These are phyloP conservation scores for Grus americana DNA, from an alignment of 2,113 vertebrate species.

Conservation along the genomic window DNA sequence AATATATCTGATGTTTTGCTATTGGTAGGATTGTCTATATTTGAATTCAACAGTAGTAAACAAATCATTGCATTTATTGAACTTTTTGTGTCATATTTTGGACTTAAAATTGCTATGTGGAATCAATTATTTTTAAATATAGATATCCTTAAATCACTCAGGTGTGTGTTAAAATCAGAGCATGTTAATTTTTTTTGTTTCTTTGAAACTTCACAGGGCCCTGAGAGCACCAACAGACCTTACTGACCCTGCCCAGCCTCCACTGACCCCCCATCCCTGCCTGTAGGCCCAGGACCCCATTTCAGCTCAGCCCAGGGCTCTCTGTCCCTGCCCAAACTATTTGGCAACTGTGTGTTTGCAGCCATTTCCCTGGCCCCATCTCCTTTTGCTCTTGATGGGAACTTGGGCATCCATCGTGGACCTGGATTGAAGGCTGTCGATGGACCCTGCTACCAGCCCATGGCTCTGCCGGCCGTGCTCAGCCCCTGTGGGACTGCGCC, in stretches of 20 bases:
- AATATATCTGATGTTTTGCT: not conserved
- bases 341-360: not conserved
- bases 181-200: not conserved
- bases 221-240: not conserved
- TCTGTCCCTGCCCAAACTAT: not conserved
- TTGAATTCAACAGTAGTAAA: not conserved
- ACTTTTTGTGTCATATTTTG: not conserved
- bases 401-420: accelerated
- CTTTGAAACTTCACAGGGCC: not conserved
- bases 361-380: not conserved
- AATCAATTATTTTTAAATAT: not conserved
- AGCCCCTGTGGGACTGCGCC: accelerated
- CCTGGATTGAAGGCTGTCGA: not conserved
- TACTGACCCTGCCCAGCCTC: not conserved
- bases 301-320: not conserved
- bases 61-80: not conserved
- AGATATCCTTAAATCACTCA: not conserved
- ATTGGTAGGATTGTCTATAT: not conserved
- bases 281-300: not conserved
- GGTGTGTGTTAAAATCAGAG: not conserved
- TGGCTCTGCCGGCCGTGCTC: accelerated
- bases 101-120: not conserved
- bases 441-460: not conserved
- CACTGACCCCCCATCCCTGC: not conserved
- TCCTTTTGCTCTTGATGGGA: not conserved